Evolutionary conservation across 1,140 invertebrate genomes (phyloP), one percentile per base, ranked within the genome.

Genomic region (Bombus breviceps): DNA sequence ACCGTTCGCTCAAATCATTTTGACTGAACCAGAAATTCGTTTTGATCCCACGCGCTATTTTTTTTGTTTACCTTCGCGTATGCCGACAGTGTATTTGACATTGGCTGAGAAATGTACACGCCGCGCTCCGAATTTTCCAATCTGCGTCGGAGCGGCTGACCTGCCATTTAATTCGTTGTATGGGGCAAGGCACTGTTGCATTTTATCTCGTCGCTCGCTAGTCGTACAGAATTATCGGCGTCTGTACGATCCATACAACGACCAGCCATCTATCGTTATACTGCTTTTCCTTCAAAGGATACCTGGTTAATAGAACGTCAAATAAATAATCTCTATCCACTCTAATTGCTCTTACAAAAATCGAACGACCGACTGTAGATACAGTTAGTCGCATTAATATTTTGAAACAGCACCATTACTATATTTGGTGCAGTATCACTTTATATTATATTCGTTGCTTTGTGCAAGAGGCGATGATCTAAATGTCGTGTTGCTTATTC

Each of bases 51-150:
- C 34, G 47, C 66, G 81, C 81, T 84, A 69, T 59, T 69, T 76
- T 72, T 76, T 77, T 86, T 82, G n/a, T 68, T 68, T 43, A 39
- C 39, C 57, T 41, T 34, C 82, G 57, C 57, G 68, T 43, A 90
- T 75, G 78, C 84, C 81, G 82, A 90, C 85, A 82, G 87, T 86
- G 87, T 91, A 90, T 91, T 92, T 92, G 88, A 90, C 87, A 88
- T 86, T 77, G 86, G 85, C 80, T 92, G 89, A 92, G 92, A 91
- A 92, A 92, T 90, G 89, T 88, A 81, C 87, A 59, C 81, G 37
- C 78, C 76, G 83, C 85, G 83, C 69, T 77, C 69, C 81, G 83
- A 89, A 88, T 91, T 91, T 91, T 91, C 84, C 90, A 91, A 91
- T 89, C 87, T 89, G 75, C 79, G 80, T 62, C 32, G 71, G 71